These are phyloP conservation scores for Halcyon smyrnensis DNA, from an alignment of 2,797 vertebrate species.

Conservation along the genomic window DNA sequence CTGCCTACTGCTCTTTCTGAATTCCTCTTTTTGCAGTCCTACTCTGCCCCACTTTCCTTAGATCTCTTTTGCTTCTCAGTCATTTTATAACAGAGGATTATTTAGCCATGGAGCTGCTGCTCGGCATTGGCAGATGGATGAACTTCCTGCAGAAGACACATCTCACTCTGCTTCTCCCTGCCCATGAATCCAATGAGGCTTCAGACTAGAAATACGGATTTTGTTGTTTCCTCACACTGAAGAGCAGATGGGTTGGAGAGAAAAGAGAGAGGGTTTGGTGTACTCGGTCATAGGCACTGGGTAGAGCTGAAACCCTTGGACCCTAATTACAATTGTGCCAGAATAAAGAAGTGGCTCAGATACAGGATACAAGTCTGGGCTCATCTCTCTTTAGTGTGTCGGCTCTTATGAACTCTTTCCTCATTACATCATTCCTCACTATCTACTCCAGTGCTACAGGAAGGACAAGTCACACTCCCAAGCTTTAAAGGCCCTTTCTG, in stretches of 20 bases:
- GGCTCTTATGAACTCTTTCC: neutral
- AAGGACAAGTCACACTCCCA: neutral
- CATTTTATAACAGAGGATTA: neutral
- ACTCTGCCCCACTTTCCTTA: neutral
- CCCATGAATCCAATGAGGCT: neutral
- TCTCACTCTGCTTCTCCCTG: neutral
- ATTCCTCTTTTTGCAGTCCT: neutral
- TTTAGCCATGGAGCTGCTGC: neutral
- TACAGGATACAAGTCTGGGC: neutral
- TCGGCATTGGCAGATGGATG: neutral
- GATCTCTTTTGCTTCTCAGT: neutral
- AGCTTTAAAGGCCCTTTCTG: neutral
- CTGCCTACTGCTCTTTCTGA: neutral
- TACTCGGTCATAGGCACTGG: neutral
- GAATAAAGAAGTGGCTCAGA: neutral
- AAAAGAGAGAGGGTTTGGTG: neutral
- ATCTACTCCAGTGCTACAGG: neutral
- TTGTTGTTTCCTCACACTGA: neutral
- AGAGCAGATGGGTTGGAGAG: neutral
- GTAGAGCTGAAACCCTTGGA: neutral
- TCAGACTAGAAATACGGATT: neutral
- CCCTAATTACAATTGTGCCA: neutral
- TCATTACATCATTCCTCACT: neutral
- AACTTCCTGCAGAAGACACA: neutral
- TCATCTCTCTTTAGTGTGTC: neutral